Evolutionary conservation across 2,888 invertebrate genomes (phyloP), one percentile per base, ranked within the genome.

Genomic region (Sipha maydis): DNA sequence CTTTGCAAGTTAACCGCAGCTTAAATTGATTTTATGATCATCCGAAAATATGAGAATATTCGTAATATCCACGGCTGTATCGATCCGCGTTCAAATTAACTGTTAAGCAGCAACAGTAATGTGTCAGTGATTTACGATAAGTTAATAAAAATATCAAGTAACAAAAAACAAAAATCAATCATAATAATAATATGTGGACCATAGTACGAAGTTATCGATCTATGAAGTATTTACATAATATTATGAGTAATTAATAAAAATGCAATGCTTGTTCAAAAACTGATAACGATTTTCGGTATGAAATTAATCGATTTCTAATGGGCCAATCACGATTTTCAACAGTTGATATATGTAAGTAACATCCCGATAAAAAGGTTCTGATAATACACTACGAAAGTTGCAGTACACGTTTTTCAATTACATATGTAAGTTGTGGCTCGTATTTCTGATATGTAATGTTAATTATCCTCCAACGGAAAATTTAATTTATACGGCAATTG

Each of bases 61-160:
- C 28, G 75, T 19, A 31, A 38, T 79, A 79, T 67, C n/a, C 69
- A 82, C 61, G 56, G 56, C 61, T 56, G 76, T n/a, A 78, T 78
- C 85, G 19, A n/a, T 85, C 78, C 77, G 69, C 69, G 54, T 85
- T 85, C 78, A 77, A 85, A 69, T 34, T n/a, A 85, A 69, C 85
- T 85, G 85, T 85, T 78, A 78, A 54, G 54, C 69, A 54, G 54
- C 69, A 85, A 85, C 85, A 85, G 61, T 69, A 5, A 56, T 38
- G 17, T 71, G 76, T 85, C 77, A 85, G 69, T 78, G 77, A 85
- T 85, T 77, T 34, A 4, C 31, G 77, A 48, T 54, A 54, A 75
- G 14, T 75, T 75, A 56, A 73, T 75, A 38, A 34, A 54, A 76
- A 61, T 2, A 31, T 28, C 11, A 48, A 48, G 48, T 9, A 48